Base-by-base conservation (phyloP, 2,888 invertebrate genomes). In the Himalopsyche anomala region DNA sequence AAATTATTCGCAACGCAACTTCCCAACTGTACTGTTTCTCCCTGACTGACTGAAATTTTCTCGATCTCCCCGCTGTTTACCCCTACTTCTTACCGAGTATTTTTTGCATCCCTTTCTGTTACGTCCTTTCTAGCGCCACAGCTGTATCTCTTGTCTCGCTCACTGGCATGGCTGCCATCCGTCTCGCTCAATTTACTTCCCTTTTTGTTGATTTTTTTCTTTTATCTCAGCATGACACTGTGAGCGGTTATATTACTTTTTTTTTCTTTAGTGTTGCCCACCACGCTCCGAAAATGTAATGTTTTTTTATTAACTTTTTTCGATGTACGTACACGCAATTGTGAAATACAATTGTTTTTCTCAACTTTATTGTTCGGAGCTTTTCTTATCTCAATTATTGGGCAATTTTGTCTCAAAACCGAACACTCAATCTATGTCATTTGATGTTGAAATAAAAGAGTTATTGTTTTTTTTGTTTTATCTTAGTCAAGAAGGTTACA, bases 11-110 rank as follows among this genome's bases (percentile, higher is more conserved):
- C 74, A 19, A 45, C 80, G 54, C 82, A n/a, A 81, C 86, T 83
- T 36, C 9, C 51, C 82, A 51, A 2, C 80, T 12, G 28, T 80
- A 82, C 79, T 80, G 86, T 84, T 69, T 84, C 81, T 85, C 83
- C 82, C 84, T 85, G 87, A 87, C 87, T 86, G 85, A 55, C 79
- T 81, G 87, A 84, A 88, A 89, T 86, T 89, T 89, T 89, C 89
- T 89, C 89, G 88, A 89, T 74, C 84, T 83, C 86, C 88, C 81
- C 86, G 81, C 86, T n/a, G 74, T 82, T n/a, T 82, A 51, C 79
- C 86, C 86, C 87, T 83, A 55, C 81, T 81, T 42, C 69, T 80
- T 6, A 79, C 45, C 28, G 9, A 42, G 80, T 28, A 42, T 84
- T 55, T 38, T 36, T 36, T 81, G 62, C 54, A 36, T 87, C 80